phyloP scores from a whole-genome alignment of 2,888 invertebrate species.

The Leptarthrus brevirostris region DNA sequence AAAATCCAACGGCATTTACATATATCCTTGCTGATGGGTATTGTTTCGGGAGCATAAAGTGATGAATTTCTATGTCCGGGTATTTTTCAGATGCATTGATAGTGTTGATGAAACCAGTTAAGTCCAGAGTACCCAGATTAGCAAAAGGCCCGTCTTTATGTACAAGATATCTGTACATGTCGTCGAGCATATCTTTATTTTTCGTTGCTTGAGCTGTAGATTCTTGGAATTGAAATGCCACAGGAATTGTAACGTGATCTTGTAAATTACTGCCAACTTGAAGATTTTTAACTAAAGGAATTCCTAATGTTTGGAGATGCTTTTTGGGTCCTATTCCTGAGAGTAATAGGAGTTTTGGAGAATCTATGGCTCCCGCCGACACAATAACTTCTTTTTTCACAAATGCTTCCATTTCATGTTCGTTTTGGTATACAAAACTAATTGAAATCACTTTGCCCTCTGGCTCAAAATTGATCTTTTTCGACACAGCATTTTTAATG shows the following conservation, averaged over 20 bases:
- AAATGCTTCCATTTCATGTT: slow-evolving; percentile 51
- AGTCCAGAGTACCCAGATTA: slow-evolving; percentile 62
- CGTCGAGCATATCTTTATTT: slow-evolving; percentile 51
- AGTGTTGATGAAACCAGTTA: slow-evolving; percentile 70
- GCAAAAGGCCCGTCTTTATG: slow-evolving; percentile 55
- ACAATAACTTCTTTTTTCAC: slow-evolving; percentile 58
- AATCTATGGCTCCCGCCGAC: slow-evolving; percentile 62
- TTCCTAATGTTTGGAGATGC: slow-evolving; percentile 54
- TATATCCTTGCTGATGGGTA: slow-evolving; percentile 61
- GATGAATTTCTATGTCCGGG: slow-evolving; percentile 67
- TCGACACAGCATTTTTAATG: slow-evolving; percentile 53
- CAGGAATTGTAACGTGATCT: slow-evolving; percentile 75
- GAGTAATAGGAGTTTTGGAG: slow-evolving; percentile 60
- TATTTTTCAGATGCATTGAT: slow-evolving; percentile 62
- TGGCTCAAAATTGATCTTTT: slow-evolving; percentile 44
- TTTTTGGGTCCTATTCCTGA: slow-evolving; percentile 58
- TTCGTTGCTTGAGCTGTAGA: slow-evolving; percentile 44
- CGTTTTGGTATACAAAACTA: slow-evolving; percentile 64
- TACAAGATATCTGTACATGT: slow-evolving; percentile 64
- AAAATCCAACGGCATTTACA: slow-evolving; percentile 62
- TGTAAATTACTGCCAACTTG: slow-evolving; percentile 79
- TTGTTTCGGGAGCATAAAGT: slow-evolving; percentile 62
- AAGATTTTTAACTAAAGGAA: slow-evolving; percentile 57
- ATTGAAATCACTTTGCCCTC: slow-evolving; percentile 68
- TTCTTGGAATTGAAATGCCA: slow-evolving; percentile 62